Conservation (phyloP, 2,797 vertebrate genomes). For the Cetoscarus ocellatus region DNA sequence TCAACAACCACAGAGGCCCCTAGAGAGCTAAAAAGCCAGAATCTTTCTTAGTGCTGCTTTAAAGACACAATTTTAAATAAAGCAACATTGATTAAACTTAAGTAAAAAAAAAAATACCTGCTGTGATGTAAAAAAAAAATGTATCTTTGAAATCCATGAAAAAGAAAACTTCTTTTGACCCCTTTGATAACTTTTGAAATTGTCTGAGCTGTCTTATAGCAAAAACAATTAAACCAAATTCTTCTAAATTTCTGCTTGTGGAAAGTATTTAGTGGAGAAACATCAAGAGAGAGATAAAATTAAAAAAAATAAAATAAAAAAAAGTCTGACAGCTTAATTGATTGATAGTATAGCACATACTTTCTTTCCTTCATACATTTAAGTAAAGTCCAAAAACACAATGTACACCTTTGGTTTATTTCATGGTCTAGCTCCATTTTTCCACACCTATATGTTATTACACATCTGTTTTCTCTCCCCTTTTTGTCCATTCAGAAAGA, state of each 20-base stretch:
- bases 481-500: constrained; percentile 69
- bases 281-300: constrained; percentile 8
- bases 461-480: constrained; percentile 62
- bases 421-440: constrained; percentile 60
- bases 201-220: constrained; percentile 1
- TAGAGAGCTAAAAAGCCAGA: no score
- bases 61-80: no score
- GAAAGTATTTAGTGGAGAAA: constrained; percentile 8
- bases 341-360: constrained; percentile 21
- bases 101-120: constrained; percentile 16
- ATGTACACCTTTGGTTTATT: constrained; percentile 49
- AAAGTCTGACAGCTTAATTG: constrained; percentile 9
- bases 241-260: constrained; percentile 19
- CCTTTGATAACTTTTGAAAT: constrained; percentile 16
- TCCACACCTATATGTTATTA: constrained; percentile 71
- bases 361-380: constrained; percentile 17
- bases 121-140: no score
- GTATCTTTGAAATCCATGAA: no score
- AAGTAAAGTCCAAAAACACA: constrained; percentile 51
- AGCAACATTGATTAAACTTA: no score
- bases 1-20: no score
- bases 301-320: constrained; percentile 29
- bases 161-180: background rate
- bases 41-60: no score
- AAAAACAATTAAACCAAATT: constrained; percentile 4